These are phyloP conservation scores for Leucophora obtusa DNA, from an alignment of 2,888 invertebrate species.

Conservation along the genomic window DNA sequence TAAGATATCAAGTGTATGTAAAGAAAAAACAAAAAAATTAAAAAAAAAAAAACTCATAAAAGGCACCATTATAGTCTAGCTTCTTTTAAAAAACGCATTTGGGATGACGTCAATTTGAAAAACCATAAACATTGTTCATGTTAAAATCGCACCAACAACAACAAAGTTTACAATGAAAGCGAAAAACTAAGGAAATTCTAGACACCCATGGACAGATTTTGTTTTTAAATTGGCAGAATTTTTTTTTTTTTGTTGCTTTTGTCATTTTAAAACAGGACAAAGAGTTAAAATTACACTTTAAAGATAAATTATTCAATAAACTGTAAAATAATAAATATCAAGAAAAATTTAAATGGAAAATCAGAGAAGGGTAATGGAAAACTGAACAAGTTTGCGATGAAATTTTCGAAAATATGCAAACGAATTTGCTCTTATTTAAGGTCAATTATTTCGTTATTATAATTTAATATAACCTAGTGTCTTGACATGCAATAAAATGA, in stretches of 20 bases:
- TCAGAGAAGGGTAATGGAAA: no score
- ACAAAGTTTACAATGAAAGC: constrained; percentile 31
- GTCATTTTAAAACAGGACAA: constrained; percentile 33
- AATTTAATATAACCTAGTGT: no score
- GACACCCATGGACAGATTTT: constrained; percentile 47
- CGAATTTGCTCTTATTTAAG: no score
- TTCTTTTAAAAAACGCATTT: constrained; percentile 34
- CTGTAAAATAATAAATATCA: background rate
- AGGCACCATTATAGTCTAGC: constrained; percentile 33
- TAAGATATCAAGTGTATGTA: constrained; percentile 44
- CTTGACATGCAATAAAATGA: no score
- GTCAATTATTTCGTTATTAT: no score
- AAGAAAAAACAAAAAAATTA: constrained; percentile 7
- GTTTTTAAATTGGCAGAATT: constrained; percentile 10
- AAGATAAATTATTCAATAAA: constrained; percentile 10
- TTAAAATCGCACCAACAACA: constrained; percentile 13
- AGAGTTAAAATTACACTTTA: constrained; percentile 41
- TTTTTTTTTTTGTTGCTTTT: constrained; percentile 10
- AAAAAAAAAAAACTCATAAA: constrained; percentile 1
- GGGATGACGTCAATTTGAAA: constrained; percentile 61
- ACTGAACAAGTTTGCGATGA: no score
- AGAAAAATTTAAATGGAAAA: background rate
- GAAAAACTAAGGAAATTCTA: constrained; percentile 55
- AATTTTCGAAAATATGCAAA: no score
- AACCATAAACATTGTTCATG: constrained; percentile 55